These are phyloP conservation scores for Machimus atricapillus DNA, from an alignment of 2,888 invertebrate species.

Conservation along the genomic window DNA sequence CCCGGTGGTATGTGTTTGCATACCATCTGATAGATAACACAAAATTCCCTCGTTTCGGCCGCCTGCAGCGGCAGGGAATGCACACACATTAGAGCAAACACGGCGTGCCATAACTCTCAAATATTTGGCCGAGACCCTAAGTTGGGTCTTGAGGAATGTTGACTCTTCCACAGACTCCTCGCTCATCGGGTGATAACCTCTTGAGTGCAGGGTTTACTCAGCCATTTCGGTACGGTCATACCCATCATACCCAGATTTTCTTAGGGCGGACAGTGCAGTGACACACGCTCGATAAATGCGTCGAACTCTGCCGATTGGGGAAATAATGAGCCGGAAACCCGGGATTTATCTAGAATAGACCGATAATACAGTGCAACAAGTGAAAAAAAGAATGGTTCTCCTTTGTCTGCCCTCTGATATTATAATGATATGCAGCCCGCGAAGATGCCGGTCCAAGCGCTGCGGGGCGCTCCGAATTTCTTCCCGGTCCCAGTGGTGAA, in stretches of 20 bases:
- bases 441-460: background rate
- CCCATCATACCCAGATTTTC: background rate
- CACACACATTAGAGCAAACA: slow-evolving; percentile 3
- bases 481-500: background rate
- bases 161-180: background rate
- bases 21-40: slow-evolving; percentile 23
- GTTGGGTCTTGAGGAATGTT: background rate
- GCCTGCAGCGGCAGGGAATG: background rate
- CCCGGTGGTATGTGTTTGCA: slow-evolving; percentile 1
- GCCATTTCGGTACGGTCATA: background rate
- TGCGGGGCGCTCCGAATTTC: background rate
- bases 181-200: slow-evolving; percentile 10
- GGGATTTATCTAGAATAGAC: background rate
- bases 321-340: slow-evolving; percentile 24
- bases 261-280: background rate
- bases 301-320: background rate
- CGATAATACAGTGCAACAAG: background rate
- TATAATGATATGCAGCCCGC: background rate
- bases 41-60: background rate
- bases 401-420: background rate
- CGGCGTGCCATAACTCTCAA: slow-evolving; percentile 13
- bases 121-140: slow-evolving; percentile 11
- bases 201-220: slow-evolving; percentile 4
- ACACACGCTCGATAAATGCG: background rate
- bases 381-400: background rate